Evolutionary conservation across 1,140 invertebrate species (phyloP), one percentile per base, ranked within the genome.

Genomic region (Sitodiplosis mosellana): DNA sequence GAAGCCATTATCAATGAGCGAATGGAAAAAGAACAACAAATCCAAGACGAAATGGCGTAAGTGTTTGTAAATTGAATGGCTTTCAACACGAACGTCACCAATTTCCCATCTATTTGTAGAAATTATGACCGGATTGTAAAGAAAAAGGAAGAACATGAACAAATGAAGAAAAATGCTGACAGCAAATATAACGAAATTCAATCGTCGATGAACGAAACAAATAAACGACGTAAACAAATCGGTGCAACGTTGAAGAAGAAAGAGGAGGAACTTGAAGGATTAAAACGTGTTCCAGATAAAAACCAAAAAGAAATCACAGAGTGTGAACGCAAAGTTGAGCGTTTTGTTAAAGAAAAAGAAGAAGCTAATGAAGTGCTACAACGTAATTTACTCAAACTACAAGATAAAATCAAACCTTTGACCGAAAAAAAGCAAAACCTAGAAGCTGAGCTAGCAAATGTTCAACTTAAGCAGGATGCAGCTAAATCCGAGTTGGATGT

Each of bases 401-500:
- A 71, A 36, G 59, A 64, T 10, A 63, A 72, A 55, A 80, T 79
- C 3, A 63, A 71, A 55, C 72, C 70, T 0, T 54, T 86, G 0
- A 76, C 81, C 51, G 73, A 77, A 41, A 69, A 78, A 51, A 81
- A 81, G 50, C 72, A 81, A 33, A 65, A 67, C 47, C 54, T 81
- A 0, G 75, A 83, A 65, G 69, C 70, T 1, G 66, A 81, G 49
- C 61, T 91, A 5, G 72, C 83, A 19, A 71, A 70, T 20, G 61
- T 87, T 1, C 81, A 76, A 54, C 79, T 79, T 53, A 68, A 69
- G 18, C 78, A 84, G 0, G 78, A 88, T 59, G 75, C 82, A 58
- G 74, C 78, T 0, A 84, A 84, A 56, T 78, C 81, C 3, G 71
- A 78, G 56, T 76, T 77, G 48, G 77, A 83, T 53, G 64, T 94